Evolutionary conservation across 2,113 vertebrate species (phyloP), one percentile per base, ranked within the genome.

Genomic region (Coreoperca whiteheadi): DNA sequence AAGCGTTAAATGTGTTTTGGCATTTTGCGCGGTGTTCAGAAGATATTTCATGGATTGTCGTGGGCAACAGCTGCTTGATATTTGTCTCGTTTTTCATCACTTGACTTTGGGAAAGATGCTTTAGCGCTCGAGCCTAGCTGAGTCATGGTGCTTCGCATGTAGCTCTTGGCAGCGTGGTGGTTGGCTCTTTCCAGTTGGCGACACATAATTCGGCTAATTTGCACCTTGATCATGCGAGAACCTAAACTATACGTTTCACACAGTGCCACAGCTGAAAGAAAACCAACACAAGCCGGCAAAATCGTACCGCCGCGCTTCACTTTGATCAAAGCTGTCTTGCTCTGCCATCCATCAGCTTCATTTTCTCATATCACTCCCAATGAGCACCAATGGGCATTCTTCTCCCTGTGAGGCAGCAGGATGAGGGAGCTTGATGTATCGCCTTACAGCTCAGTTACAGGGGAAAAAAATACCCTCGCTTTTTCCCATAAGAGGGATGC

Each of bases 21-120:
- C 67, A 14, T 64, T 83, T 69, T 76, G 77, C 74, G 79, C 0
- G 65, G 80, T 7, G 70, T 78, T 77, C 77, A 79, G 51, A 76
- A 46, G 48, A 70, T 21, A 57, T 63, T 81, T 74, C 41, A 73
- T 64, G 30, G 41, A 81, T 74, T 43, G 30, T 76, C 57, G 63
- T 70, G 64, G 43, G 63, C 74, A 75, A 82, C 92, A 95, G 92
- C 89, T 93, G 91, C 59, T 72, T 32, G 30, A 74, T 82, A 83
- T 89, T 86, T 75, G 65, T 84, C 65, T 76, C 4, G 25, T 82
- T 76, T 88, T 84, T 88, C 76, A 59, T 79, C 53, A 6, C 61
- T 79, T 6, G 7, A 32, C 74, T 71, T 50, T 67, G 50, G 54
- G 34, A 81, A 39, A 86, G 30, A 81, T 8, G 37, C 73, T 79